These are phyloP conservation scores for Xanthostigma xanthostigma DNA, from an alignment of 2,888 invertebrate species.

Conservation along the genomic window DNA sequence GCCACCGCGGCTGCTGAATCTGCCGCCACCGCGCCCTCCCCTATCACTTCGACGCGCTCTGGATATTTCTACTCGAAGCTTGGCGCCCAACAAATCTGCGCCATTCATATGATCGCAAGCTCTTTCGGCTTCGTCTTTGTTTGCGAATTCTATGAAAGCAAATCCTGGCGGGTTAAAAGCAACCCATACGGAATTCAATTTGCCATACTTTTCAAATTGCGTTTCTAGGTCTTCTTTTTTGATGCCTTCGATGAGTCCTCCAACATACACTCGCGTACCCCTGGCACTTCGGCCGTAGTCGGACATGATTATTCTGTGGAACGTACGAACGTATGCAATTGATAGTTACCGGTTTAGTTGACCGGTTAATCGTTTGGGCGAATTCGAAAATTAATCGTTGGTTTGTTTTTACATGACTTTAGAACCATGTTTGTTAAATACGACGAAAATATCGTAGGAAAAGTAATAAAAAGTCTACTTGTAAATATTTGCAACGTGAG, in stretches of 20 bases:
- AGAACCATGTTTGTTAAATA: background rate
- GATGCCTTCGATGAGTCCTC: slow-evolving; percentile 74
- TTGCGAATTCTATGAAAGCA: slow-evolving; percentile 86
- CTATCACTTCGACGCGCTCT: slow-evolving; percentile 61
- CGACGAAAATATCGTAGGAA: slow-evolving; percentile 4
- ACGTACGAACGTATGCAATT: slow-evolving; percentile 25
- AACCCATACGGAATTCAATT: slow-evolving; percentile 84
- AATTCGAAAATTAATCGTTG: slow-evolving; percentile 20
- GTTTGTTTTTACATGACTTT: slow-evolving; percentile 6
- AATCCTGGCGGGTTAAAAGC: slow-evolving; percentile 90
- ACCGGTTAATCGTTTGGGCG: slow-evolving; percentile 25
- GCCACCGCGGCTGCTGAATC: slow-evolving; percentile 40
- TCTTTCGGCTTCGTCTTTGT: slow-evolving; percentile 75
- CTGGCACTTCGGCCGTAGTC: slow-evolving; percentile 20
- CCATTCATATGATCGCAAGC: slow-evolving; percentile 83
- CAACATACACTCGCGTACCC: slow-evolving; percentile 76
- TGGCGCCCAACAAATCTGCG: slow-evolving; percentile 72
- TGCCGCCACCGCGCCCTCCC: slow-evolving; percentile 43
- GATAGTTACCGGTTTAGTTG: slow-evolving; percentile 13
- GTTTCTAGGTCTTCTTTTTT: slow-evolving; percentile 85
- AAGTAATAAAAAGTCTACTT: slow-evolving; percentile 5
- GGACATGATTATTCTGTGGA: slow-evolving; percentile 25
- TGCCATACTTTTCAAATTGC: slow-evolving; percentile 84
- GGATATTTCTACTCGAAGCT: slow-evolving; percentile 76
- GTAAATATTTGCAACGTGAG: slow-evolving; percentile 4